These are phyloP conservation scores for Cirrhinus molitorella DNA, from an alignment of 2,797 vertebrate genomes.

Conservation along the genomic window DNA sequence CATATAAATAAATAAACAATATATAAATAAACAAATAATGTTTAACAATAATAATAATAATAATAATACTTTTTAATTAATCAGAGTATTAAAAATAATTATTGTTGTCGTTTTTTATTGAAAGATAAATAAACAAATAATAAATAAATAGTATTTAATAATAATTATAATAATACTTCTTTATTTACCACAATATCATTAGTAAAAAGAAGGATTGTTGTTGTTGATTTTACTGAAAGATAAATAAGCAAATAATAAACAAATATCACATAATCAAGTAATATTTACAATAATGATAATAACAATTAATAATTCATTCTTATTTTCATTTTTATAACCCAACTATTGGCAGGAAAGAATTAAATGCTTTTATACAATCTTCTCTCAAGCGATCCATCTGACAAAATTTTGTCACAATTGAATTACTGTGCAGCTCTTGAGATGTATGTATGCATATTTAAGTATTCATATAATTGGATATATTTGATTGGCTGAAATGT, in stretches of 20 bases:
- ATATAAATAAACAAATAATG: too few species aligned
- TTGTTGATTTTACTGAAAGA: background rate
- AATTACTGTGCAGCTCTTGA: background rate
- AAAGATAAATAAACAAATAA: background rate
- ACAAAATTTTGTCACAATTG: background rate
- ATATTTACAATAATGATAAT: background rate
- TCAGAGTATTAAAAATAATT: too few species aligned
- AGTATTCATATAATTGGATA: background rate
- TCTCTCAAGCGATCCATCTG: background rate
- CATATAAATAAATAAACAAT: too few species aligned
- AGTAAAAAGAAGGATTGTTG: too few species aligned
- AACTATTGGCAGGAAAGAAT: background rate
- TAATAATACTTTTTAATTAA: too few species aligned
- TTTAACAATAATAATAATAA: too few species aligned
- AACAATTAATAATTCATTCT: background rate
- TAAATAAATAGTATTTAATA: background rate
- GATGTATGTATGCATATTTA: background rate
- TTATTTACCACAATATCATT: too few species aligned
- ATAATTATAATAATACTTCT: too few species aligned
- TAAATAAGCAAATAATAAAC: too few species aligned
- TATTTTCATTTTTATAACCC: background rate
- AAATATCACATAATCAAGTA: background rate
- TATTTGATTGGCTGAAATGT: background rate
- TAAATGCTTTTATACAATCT: background rate
- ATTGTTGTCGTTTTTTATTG: too few species aligned